These are phyloP conservation scores for Ictalurus furcatus DNA, from an alignment of 2,113 vertebrate genomes.

Conservation along the genomic window DNA sequence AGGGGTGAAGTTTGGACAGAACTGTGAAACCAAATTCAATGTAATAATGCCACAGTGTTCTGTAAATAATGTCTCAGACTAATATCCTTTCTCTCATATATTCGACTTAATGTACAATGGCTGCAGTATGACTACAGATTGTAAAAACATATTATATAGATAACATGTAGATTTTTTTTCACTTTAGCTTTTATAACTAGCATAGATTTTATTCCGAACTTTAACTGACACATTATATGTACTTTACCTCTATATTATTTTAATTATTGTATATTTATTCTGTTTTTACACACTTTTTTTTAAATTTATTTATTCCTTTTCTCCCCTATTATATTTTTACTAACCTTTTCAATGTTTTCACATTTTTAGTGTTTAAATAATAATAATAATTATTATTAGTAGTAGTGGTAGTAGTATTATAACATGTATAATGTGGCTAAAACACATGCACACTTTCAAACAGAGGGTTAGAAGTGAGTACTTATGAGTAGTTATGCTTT, in stretches of 20 bases:
- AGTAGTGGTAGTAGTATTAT: not conserved
- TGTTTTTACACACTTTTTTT: not conserved
- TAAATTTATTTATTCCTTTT: too few relatives aligned
- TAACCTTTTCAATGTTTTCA: too few relatives aligned
- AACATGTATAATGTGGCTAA: not conserved
- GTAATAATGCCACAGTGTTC: constrained; percentile 21
- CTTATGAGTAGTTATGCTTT: not conserved
- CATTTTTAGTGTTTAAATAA: not conserved
- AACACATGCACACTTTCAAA: not conserved
- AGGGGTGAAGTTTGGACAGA: not conserved
- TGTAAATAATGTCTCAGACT: not conserved
- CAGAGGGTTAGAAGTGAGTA: not conserved
- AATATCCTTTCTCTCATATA: not conserved
- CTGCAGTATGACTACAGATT: not conserved
- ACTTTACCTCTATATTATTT: too few relatives aligned
- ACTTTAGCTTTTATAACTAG: not conserved
- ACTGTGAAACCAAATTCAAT: constrained; percentile 3
- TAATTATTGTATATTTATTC: not conserved
- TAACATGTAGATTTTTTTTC: not conserved
- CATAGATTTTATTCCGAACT: too few relatives aligned
- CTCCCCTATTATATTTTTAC: too few relatives aligned
- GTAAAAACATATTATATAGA: not conserved
- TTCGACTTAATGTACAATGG: not conserved
- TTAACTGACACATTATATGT: not conserved
- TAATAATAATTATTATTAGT: not conserved